phyloP scores from a whole-genome alignment of 2,797 vertebrate genomes.

The Hylomyscus alleni region DNA sequence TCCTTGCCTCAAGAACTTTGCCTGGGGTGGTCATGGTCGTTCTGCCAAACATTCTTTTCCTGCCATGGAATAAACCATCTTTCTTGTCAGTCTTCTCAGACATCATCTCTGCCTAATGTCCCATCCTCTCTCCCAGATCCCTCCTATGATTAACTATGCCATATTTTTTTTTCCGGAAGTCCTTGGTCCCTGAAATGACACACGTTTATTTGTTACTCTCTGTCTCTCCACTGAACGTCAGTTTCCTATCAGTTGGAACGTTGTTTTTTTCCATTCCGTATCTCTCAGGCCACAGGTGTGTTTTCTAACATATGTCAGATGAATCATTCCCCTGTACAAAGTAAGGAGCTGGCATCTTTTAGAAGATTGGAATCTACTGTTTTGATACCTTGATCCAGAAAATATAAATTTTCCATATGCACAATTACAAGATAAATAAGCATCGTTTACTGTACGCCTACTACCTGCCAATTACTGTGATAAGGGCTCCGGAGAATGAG shows the following conservation, averaged over 20 bases:
- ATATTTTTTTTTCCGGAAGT: neutral
- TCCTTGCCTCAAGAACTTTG: neutral
- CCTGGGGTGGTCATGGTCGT: neutral
- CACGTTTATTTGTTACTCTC: neutral
- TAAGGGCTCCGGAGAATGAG: neutral
- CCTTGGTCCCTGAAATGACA: neutral
- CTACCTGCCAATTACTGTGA: neutral
- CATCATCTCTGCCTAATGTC: neutral
- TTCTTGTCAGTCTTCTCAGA: neutral
- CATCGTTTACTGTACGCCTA: neutral
- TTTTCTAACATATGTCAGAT: neutral
- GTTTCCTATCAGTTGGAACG: neutral
- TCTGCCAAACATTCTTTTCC: neutral
- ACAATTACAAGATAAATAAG: conserved; percentile 43
- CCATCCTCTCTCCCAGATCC: neutral
- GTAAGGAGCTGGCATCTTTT: neutral
- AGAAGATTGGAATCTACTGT: conserved; percentile 11
- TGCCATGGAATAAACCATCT: neutral
- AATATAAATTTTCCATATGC: conserved; percentile 46
- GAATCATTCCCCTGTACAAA: conserved; percentile 7
- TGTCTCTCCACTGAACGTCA: neutral
- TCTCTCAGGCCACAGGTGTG: neutral
- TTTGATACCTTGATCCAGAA: conserved; percentile 24
- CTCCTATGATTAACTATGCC: neutral
- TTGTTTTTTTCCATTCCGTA: neutral